phyloP scores from a whole-genome alignment of 2,113 vertebrate species.

The Spermophilus dauricus region DNA sequence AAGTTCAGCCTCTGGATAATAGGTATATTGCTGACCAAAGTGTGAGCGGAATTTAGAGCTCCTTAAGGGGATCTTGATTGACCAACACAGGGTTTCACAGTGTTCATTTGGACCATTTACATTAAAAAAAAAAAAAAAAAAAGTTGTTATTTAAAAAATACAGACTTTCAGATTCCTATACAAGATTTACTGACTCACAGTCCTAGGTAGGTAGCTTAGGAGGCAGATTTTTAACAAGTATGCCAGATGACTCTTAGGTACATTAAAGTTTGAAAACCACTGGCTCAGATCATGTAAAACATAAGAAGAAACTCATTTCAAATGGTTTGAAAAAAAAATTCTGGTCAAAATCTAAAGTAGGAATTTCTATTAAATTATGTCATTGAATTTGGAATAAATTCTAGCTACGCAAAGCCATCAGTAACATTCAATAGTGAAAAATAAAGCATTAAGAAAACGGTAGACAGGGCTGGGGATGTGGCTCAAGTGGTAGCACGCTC shows the following conservation, averaged over 20 bases:
- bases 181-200: not conserved
- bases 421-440: slow-evolving; percentile 20
- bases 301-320: not conserved
- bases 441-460: not conserved
- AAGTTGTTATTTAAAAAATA: not conserved
- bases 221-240: not conserved
- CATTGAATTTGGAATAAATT: slow-evolving; percentile 7
- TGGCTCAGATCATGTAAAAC: not conserved
- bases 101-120: not conserved
- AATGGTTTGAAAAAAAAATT: not conserved
- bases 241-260: not conserved
- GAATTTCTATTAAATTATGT: slow-evolving; percentile 39
- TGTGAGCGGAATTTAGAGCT: not conserved
- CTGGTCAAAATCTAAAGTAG: slow-evolving; percentile 10
- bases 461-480: too few species aligned
- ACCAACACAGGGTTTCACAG: not conserved
- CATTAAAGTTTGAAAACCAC: slow-evolving; percentile 40
- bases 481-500: too few species aligned
- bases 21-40: not conserved
- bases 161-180: not conserved
- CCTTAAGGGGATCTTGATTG: not conserved
- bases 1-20: not conserved
- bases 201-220: not conserved
- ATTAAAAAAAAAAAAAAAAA: not conserved
- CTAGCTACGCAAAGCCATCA: not conserved